phyloP scores from a whole-genome alignment of 2,888 invertebrate genomes.

The Poecilobothrus nobilitatus region DNA sequence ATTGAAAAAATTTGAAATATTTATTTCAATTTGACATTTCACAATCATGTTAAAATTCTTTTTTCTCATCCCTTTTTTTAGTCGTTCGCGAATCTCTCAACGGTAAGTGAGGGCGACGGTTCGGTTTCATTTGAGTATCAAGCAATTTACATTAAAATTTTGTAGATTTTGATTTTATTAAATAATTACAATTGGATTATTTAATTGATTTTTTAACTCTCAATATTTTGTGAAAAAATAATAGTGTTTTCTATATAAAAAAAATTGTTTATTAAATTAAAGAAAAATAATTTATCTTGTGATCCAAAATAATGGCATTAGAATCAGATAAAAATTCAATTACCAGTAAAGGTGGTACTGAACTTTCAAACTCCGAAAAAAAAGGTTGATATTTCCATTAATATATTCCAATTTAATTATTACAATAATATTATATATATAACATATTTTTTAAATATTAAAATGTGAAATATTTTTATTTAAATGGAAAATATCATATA shows the following conservation, averaged over 20 bases:
- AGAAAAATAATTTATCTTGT: background rate
- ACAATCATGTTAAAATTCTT: too few species aligned
- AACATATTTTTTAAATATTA: too few species aligned
- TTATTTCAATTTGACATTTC: too few species aligned
- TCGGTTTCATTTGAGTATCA: background rate
- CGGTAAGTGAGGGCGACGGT: background rate
- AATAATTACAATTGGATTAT: background rate
- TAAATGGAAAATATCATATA: background rate
- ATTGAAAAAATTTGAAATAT: too few species aligned
- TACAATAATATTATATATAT: too few species aligned
- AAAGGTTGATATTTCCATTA: background rate
- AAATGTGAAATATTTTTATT: too few species aligned
- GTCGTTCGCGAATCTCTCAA: too few species aligned
- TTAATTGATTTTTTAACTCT: background rate
- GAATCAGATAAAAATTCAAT: constrained; percentile 31
- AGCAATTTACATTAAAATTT: background rate
- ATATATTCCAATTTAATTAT: background rate
- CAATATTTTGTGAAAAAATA: background rate
- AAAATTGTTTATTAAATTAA: background rate
- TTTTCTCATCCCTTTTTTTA: too few species aligned
- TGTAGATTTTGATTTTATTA: background rate
- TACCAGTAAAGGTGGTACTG: constrained; percentile 8
- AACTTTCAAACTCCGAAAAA: background rate
- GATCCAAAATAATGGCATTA: constrained; percentile 30
- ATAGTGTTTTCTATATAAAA: background rate